phyloP scores from a whole-genome alignment of 2,888 invertebrate species.

The Drosophila nr. perissopoda region DNA sequence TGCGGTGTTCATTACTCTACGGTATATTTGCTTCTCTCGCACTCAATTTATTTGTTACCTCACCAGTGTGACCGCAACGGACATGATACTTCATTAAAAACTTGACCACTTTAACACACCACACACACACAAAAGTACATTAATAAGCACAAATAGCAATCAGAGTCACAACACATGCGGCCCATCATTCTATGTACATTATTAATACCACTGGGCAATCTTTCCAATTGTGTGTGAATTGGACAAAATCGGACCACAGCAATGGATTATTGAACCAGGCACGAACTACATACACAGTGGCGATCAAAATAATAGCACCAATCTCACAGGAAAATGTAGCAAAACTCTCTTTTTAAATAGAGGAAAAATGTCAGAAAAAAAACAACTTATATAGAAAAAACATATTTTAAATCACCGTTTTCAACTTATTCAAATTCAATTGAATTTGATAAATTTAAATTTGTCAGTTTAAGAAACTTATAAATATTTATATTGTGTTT shows the following conservation, averaged over 20 bases:
- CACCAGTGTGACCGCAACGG: conserved; percentile 59
- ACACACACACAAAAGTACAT: conserved; percentile 26
- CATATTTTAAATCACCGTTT: neutral
- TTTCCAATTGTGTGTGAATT: conserved; percentile 48
- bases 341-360: neutral
- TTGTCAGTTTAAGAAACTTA: too few relatives aligned
- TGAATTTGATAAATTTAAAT: too few relatives aligned
- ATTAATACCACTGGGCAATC: conserved; percentile 13
- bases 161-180: conserved; percentile 1
- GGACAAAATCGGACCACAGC: conserved; percentile 31
- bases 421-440: neutral
- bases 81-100: conserved; percentile 66
- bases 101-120: conserved; percentile 16
- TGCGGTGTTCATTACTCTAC: conserved; percentile 52
- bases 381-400: neutral
- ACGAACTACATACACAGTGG: neutral
- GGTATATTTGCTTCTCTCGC: conserved; percentile 41
- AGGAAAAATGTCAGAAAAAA: neutral
- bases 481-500: neutral
- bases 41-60: conserved; percentile 55
- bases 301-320: neutral
- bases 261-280: conserved; percentile 27
- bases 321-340: neutral
- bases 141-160: conserved; percentile 36
- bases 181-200: conserved; percentile 28